Evolutionary conservation across 2,888 invertebrate species (phyloP).

Genomic region (Sylvicola cinctus): DNA sequence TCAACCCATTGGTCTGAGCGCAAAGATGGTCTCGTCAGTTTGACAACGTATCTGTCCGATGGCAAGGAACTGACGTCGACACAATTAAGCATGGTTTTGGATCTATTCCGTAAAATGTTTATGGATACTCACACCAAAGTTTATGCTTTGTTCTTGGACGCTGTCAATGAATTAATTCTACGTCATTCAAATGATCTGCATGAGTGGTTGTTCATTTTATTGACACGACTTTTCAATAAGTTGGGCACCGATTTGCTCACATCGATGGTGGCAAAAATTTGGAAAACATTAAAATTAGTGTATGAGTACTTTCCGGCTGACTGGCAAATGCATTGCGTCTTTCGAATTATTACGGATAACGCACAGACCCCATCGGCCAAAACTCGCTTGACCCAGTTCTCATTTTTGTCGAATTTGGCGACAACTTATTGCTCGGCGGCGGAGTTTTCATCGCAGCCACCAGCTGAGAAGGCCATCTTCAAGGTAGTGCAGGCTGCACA

Average conservation of each 20-base stretch:
- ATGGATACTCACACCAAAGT: conserved; percentile 92
- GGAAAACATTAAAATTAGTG: conserved; percentile 61
- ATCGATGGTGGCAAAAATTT: conserved; percentile 79
- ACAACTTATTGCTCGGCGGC: conserved; percentile 35
- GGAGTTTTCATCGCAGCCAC: conserved; percentile 24
- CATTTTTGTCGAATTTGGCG: conserved; percentile 48
- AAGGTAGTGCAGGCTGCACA: conserved; percentile 51
- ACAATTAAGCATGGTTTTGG: conserved; percentile 49
- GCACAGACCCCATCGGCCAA: conserved; percentile 80
- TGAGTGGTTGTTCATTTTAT: conserved; percentile 83
- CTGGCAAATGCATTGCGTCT: conserved; percentile 42
- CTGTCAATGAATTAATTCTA: conserved; percentile 71
- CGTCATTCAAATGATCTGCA: conserved; percentile 72
- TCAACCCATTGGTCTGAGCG: conserved; percentile 87
- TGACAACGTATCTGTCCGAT: conserved; percentile 45
- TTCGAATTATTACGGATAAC: conserved; percentile 67
- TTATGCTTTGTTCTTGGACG: conserved; percentile 81
- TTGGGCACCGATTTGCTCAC: conserved; percentile 78
- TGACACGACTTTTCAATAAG: conserved; percentile 72
- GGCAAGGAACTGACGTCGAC: conserved; percentile 33
- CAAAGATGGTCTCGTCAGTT: conserved; percentile 74
- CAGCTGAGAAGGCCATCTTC: conserved; percentile 42
- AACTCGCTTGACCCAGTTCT: conserved; percentile 55
- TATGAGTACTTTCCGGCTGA: conserved; percentile 46
- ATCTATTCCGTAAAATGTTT: conserved; percentile 90